Conservation (phyloP, 2,888 invertebrate genomes). For the Phytoseiulus persimilis region DNA sequence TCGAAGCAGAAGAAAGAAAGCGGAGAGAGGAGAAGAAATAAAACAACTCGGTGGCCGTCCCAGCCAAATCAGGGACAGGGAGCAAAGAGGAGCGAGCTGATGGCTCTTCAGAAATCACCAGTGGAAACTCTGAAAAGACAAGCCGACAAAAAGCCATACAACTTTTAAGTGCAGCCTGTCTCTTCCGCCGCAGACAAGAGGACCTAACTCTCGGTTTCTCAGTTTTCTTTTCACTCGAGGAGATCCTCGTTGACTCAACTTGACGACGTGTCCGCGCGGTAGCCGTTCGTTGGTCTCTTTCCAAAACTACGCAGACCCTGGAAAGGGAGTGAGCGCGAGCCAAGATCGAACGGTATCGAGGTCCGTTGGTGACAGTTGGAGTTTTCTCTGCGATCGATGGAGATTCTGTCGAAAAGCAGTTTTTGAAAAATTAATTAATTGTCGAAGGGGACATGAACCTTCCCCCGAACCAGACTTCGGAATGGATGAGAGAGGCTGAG, state of each 20-base stretch:
- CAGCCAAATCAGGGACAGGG: neutral
- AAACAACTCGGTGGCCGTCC: neutral
- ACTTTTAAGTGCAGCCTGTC: slow-evolving; percentile 5
- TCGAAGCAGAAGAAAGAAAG: neutral
- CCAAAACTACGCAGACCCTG: neutral
- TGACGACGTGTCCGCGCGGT: neutral
- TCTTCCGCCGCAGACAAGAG: neutral
- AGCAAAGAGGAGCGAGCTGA: neutral
- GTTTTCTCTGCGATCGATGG: no score
- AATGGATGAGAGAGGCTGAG: no score
- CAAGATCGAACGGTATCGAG: no score
- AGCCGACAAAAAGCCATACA: neutral
- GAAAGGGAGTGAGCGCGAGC: no score
- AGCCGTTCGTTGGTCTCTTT: neutral
- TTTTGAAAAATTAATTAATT: no score
- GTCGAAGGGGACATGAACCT: no score
- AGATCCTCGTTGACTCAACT: neutral
- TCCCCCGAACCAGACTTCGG: no score
- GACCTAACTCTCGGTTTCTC: neutral
- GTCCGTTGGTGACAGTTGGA: no score
- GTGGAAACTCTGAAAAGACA: neutral
- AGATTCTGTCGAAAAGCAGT: no score
- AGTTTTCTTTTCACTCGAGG: neutral
- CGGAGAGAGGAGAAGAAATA: neutral
- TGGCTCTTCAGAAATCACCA: neutral